These are phyloP conservation scores for Amphimedon queenslandica DNA, from an alignment of 37 sponge, comb jelly and placozoan genomes.

Conservation along the genomic window DNA sequence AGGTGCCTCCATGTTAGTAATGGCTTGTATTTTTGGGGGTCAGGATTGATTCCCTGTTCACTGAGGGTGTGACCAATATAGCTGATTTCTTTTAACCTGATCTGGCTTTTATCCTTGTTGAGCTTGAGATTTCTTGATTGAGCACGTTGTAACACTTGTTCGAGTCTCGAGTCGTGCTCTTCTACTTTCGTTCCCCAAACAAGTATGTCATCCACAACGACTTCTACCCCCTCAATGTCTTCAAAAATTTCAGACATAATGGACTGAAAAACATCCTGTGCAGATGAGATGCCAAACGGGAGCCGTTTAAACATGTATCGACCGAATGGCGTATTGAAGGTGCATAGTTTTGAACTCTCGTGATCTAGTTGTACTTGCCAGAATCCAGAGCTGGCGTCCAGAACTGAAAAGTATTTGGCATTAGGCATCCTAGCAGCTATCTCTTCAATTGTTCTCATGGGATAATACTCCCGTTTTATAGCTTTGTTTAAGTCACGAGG, in stretches of 20 bases:
- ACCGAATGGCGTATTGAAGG: slow-evolving; percentile 59
- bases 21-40: slow-evolving; percentile 50
- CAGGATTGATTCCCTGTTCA: slow-evolving; percentile 33
- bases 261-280: slow-evolving; percentile 13
- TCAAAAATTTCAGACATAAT: slow-evolving; percentile 17
- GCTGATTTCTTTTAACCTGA: slow-evolving; percentile 30
- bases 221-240: slow-evolving; percentile 17
- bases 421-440: slow-evolving; percentile 23
- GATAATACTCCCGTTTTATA: slow-evolving; percentile 34
- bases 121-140: not conserved
- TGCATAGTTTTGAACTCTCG: slow-evolving; percentile 23
- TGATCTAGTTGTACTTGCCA: slow-evolving; percentile 43
- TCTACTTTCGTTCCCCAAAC: not conserved
- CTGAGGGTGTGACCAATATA: slow-evolving; percentile 51
- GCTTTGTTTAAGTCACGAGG: slow-evolving; percentile 48
- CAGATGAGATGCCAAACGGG: slow-evolving; percentile 10
- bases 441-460: slow-evolving; percentile 40
- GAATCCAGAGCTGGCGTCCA: slow-evolving; percentile 45
- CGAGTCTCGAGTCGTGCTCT: slow-evolving; percentile 13
- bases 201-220: slow-evolving; percentile 10
- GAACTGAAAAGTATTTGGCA: slow-evolving; percentile 37
- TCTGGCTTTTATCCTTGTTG: slow-evolving; percentile 1
- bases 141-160: not conserved
- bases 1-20: slow-evolving; percentile 52
- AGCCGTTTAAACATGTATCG: slow-evolving; percentile 13